Evolutionary conservation across 2,888 invertebrate genomes (phyloP), one percentile per base, ranked within the genome.

Genomic region (Archips crataeganus): DNA sequence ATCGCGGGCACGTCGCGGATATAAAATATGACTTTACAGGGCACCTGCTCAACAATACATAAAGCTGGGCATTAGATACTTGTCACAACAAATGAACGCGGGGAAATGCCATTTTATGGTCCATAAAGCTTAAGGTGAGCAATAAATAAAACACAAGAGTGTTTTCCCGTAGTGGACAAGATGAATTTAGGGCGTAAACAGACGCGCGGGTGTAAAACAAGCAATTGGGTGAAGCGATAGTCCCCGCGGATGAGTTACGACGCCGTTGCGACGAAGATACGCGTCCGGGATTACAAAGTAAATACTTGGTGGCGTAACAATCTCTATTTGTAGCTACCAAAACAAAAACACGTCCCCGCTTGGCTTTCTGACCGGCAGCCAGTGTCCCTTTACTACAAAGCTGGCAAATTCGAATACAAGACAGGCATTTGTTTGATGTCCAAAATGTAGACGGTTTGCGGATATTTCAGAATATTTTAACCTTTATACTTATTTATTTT

Each of bases 21-120:
- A 70, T 74, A 70, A 74, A 74, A 74, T 74, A 74, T 74, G 70
- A 74, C 65, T 65, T 69, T 65, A 70, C 65, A 60, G 59, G 69
- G 65, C 74, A 74, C 74, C 74, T 74, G 74, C 74, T 74, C 74
- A 70, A 74, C 74, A 65, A 74, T 70, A 70, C 60, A 70, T 70
- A 74, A 74, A 74, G 70, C 54, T 6, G 61, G 66, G 61, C 69
- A 74, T 74, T 70, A 74, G 74, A 70, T 74, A 74, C 74, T 65
- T 70, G 70, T 74, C 70, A 69, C 60, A 65, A 69, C 65, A 74
- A 74, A 74, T 65, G 70, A 74, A 74, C 70, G 69, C 74, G 70
- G 54, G 62, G 64, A 54, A 74, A 74, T 69, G 61, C 74, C 70
- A 69, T 60, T 74, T 74, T 74, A 74, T 74, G 74, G 70, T 45